Conservation (phyloP, 2,797 vertebrate species). For the Gymnoscopelus microlampas region DNA sequence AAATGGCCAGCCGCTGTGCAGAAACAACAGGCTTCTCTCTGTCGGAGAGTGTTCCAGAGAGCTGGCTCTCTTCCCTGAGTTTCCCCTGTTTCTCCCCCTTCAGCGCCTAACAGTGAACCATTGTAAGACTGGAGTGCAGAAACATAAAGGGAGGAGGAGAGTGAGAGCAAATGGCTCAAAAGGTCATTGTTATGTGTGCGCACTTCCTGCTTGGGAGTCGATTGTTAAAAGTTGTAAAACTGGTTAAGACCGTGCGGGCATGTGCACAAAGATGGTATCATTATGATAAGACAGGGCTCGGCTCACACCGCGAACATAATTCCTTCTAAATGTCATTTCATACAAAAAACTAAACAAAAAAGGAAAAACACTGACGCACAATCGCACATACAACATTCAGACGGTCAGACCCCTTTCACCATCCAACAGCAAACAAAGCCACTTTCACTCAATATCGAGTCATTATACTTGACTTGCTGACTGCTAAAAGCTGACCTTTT, state of each 20-base stretch:
- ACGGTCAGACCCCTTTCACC: conserved; percentile 1
- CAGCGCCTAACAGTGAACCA: conserved; percentile 77
- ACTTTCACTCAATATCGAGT: conserved; percentile 71
- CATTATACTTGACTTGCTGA: conserved; percentile 73
- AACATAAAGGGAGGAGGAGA: conserved; percentile 63
- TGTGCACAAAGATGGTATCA: conserved; percentile 66
- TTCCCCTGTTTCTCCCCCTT: conserved; percentile 61
- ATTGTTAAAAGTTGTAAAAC: conserved; percentile 84
- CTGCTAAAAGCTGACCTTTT: conserved; percentile 74
- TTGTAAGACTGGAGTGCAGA: conserved; percentile 76
- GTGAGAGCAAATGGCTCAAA: conserved; percentile 73
- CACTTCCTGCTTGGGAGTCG: conserved; percentile 83
- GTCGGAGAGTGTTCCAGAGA: conserved; percentile 84
- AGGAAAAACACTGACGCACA: conserved; percentile 23
- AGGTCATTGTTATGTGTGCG: conserved; percentile 79
- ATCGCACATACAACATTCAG: conserved; percentile 45
- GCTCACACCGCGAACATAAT: conserved; percentile 43
- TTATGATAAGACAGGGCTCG: conserved; percentile 47
- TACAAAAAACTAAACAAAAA: conserved; percentile 35
- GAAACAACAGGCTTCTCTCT: conserved; percentile 88
- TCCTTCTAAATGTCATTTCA: conserved; percentile 65
- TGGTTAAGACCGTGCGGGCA: conserved; percentile 79
- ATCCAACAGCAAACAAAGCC: conserved; percentile 66
- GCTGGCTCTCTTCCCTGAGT: conserved; percentile 75
- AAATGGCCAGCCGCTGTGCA: conserved; percentile 87